These are phyloP conservation scores for Bombus balteatus DNA, from an alignment of 1,140 invertebrate genomes.

Conservation along the genomic window DNA sequence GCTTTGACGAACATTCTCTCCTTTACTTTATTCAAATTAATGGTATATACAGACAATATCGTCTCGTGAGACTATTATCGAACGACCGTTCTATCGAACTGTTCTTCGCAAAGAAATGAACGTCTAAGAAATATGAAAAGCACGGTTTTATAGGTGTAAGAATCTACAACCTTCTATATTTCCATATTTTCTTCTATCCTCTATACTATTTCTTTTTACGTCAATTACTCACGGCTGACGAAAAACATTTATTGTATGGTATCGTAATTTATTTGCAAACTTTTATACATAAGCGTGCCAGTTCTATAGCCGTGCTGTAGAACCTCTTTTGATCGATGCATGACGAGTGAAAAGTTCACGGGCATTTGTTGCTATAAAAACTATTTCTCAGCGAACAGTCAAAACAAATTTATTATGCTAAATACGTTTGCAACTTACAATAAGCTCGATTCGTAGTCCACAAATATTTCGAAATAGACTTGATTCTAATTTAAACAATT, in stretches of 20 bases:
- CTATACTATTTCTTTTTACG: neutral
- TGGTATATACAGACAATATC: too few relatives aligned
- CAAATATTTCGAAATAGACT: too few relatives aligned
- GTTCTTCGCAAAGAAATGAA: neutral
- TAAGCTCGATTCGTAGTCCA: neutral
- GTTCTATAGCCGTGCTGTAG: conserved; percentile 29
- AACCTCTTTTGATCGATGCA: conserved; percentile 52
- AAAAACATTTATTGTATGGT: neutral
- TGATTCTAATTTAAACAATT: too few relatives aligned
- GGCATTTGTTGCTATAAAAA: conserved; percentile 45
- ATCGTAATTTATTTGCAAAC: neutral
- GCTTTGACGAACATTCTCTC: neutral
- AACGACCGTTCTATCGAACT: neutral
- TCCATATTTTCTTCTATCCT: neutral
- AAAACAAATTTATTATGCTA: neutral
- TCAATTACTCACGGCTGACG: neutral
- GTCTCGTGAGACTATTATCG: neutral
- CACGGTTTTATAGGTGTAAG: too few relatives aligned
- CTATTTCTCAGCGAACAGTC: neutral
- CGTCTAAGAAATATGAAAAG: too few relatives aligned
- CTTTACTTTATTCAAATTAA: neutral
- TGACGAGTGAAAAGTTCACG: conserved; percentile 60
- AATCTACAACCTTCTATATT: neutral
- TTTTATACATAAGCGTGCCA: neutral
- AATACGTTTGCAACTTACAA: too few relatives aligned